Conservation (phyloP, 2,888 invertebrate species). For the Lasius platythorax region DNA sequence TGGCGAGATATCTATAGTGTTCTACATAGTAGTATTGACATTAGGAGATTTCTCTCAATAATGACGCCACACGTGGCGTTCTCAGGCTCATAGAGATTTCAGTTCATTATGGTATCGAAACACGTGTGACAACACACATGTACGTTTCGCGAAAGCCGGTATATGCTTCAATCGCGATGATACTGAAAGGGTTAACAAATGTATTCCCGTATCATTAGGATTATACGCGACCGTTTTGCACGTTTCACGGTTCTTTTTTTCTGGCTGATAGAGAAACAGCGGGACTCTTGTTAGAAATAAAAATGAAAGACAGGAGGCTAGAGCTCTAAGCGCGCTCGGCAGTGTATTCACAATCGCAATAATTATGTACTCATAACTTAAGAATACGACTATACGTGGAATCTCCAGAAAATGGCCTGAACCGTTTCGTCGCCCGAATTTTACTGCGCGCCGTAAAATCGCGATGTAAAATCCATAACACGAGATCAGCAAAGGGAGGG, state of each 20-base stretch:
- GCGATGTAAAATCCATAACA: neutral
- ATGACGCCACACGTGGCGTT: constrained; percentile 31
- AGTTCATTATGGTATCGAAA: neutral
- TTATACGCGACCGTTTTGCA: constrained; percentile 27
- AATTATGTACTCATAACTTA: constrained; percentile 81
- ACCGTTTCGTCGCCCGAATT: constrained; percentile 40
- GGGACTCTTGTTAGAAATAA: constrained; percentile 68
- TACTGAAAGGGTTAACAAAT: neutral
- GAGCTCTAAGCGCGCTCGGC: constrained; percentile 85
- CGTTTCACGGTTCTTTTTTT: neutral
- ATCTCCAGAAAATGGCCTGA: constrained; percentile 72
- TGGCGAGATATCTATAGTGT: neutral
- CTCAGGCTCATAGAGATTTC: constrained; percentile 19
- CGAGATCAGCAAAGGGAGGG: neutral
- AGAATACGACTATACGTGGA: constrained; percentile 77
- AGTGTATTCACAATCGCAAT: constrained; percentile 86
- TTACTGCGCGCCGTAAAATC: constrained; percentile 9
- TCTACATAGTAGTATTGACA: neutral
- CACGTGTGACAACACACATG: neutral
- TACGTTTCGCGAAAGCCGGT: neutral
- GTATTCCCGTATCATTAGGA: constrained; percentile 33
- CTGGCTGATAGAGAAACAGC: constrained; percentile 53
- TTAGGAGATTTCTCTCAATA: constrained; percentile 22
- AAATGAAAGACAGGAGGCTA: constrained; percentile 77
- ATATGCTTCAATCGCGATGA: neutral